Evolutionary conservation across 2,113 vertebrate species (phyloP).

Genomic region (Brienomyrus brachyistius): DNA sequence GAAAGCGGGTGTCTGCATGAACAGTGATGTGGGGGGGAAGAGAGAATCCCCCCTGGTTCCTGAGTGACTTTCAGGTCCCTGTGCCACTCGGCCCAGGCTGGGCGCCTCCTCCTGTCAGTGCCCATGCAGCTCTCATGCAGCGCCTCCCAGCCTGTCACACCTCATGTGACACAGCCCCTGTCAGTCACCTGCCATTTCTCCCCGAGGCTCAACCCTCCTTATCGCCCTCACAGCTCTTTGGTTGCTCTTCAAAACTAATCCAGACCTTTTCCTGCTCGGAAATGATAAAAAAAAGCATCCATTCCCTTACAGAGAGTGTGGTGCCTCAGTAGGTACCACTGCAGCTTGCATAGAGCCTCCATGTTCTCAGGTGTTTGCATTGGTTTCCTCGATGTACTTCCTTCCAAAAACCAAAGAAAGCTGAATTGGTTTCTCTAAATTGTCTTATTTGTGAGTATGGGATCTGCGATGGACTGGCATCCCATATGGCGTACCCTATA

Average conservation of each 20-base stretch:
- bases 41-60: background rate
- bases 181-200: background rate
- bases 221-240: background rate
- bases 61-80: background rate
- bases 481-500: background rate
- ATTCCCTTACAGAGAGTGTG: background rate
- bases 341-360: background rate
- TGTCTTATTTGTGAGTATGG: background rate
- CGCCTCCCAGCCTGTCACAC: background rate
- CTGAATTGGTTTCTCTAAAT: background rate
- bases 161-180: background rate
- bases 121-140: background rate
- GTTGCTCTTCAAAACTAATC: background rate
- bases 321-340: background rate
- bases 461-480: background rate
- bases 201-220: background rate
- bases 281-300: background rate
- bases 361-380: background rate
- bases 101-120: background rate
- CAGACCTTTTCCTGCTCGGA: background rate
- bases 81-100: background rate
- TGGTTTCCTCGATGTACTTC: background rate
- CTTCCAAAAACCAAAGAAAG: background rate
- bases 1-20: background rate
- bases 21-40: background rate